Conservation (phyloP, 1,140 invertebrate genomes). For the Hetaerina americana region DNA sequence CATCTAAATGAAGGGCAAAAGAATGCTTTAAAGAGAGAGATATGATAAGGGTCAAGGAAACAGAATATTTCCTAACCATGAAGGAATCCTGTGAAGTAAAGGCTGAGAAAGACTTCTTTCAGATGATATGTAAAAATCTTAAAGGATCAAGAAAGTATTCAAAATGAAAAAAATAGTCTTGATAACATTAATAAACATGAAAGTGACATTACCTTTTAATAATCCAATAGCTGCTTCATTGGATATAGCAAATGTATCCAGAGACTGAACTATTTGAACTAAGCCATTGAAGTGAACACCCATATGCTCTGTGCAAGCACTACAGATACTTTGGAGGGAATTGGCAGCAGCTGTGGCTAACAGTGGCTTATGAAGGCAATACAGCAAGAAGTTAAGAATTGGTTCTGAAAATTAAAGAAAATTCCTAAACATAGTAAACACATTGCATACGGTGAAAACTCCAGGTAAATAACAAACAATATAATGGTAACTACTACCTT, state of each 20-base stretch:
- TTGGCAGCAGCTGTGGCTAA: conserved; percentile 63
- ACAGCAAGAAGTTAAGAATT: conserved; percentile 64
- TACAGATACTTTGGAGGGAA: conserved; percentile 60
- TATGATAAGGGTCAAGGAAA: too few relatives aligned
- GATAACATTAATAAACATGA: neutral
- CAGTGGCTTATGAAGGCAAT: conserved; percentile 55
- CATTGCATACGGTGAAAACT: too few relatives aligned
- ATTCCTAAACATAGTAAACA: too few relatives aligned
- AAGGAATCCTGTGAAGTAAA: too few relatives aligned
- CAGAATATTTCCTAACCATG: too few relatives aligned
- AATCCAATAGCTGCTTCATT: conserved; percentile 70
- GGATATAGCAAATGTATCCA: conserved; percentile 67
- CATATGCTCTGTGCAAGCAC: conserved; percentile 67
- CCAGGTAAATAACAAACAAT: too few relatives aligned
- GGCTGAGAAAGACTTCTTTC: too few relatives aligned
- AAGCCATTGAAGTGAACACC: conserved; percentile 63
- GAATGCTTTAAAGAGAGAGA: too few relatives aligned
- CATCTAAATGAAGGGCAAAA: too few relatives aligned
- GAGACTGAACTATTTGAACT: conserved; percentile 61
- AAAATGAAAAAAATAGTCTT: neutral
- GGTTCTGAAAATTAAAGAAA: conserved; percentile 40
- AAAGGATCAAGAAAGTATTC: neutral
- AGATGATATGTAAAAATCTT: too few relatives aligned
- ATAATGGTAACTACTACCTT: too few relatives aligned
- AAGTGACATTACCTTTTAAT: conserved; percentile 68